A percentile compares a stretch with the other conserved stretches of the same genome.
These are phyloP conservation scores for Brachyptera putata DNA, from an alignment of 2,888 invertebrate species.

Conservation along the genomic window DNA sequence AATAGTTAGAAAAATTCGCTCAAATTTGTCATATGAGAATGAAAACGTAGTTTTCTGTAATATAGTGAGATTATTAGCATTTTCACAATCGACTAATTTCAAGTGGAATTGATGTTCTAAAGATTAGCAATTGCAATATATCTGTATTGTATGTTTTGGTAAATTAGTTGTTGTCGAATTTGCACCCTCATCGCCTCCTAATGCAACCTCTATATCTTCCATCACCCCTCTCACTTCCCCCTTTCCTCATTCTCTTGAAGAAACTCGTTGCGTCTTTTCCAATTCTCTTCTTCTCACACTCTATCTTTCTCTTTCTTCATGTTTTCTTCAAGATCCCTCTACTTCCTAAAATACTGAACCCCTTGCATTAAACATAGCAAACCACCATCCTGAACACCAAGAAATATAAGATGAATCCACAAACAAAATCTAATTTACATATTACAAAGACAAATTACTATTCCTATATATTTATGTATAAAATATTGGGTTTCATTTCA, in stretches of 20 bases:
- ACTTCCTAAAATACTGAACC: background rate
- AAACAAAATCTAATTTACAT: background rate
- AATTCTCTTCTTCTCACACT: constrained; percentile 17
- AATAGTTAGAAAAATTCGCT: too few species aligned
- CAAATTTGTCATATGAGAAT: too few species aligned
- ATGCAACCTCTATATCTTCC: background rate
- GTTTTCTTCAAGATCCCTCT: background rate
- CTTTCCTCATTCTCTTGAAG: background rate
- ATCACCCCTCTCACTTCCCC: background rate
- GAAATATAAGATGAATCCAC: background rate
- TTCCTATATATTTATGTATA: background rate
- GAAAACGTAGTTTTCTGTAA: too few species aligned
- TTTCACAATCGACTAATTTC: too few species aligned
- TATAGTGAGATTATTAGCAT: too few species aligned
- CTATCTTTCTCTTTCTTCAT: constrained; percentile 7
- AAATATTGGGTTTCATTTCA: background rate
- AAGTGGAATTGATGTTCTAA: too few species aligned
- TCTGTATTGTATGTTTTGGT: background rate
- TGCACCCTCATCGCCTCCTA: constrained; percentile 17
- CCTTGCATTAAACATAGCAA: constrained; percentile 12
- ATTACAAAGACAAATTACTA: background rate
- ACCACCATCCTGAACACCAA: background rate
- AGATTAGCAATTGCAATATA: background rate
- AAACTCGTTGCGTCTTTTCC: constrained; percentile 12
- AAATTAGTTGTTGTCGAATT: constrained; percentile 12